Base-by-base conservation (phyloP, 2,113 vertebrate genomes). In the Crotophaga sulcirostris region DNA sequence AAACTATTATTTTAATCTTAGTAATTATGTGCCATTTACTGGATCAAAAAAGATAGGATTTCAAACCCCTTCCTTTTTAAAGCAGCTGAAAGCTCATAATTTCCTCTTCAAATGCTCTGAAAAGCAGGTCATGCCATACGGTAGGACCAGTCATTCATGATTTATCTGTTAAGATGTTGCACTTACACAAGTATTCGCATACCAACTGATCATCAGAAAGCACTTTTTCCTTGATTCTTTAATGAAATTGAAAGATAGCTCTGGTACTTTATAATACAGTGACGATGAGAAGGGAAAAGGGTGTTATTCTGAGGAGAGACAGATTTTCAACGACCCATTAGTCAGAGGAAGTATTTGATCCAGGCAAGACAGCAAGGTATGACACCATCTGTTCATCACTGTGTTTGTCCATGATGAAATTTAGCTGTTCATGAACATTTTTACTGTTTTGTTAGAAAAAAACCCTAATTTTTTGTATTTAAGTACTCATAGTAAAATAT, bases 341-440 rank as follows among this genome's bases (percentile, higher is more conserved):
- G 31, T 84, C 36, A 51, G 44, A 94, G 11, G 21, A 76, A 73
- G 5, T 6, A 7, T 58, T 83, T n/a, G 34, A 66, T 85, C 17
- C 67, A 73, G 34, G 36, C 49, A 79, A 62, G 67, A 66, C 36
- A 69, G 67, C 67, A 83, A 91, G 49, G 72, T 45, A 51, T 84
- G 68, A 94, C 72, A 90, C 85, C 85, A 86, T 88, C 92, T 96
- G 94, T 63, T 81, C 33, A 15, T 69, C 88, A 75, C 79, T 33
- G 28, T 13, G 17, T 17, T 15, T 66, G 47, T 54, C 72, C 69
- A 10, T 1, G 10, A 60, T 5, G 7, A 56, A 36, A 78, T 45
- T 45, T 4, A 34, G 16, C 11, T 69, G 14, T 11, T 68, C 17
- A 44, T 7, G 11, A 75, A 14, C 2, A 21, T 29, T 58, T 40